These are phyloP conservation scores for Lophius americanus DNA, from an alignment of 2,797 vertebrate species.

Conservation along the genomic window DNA sequence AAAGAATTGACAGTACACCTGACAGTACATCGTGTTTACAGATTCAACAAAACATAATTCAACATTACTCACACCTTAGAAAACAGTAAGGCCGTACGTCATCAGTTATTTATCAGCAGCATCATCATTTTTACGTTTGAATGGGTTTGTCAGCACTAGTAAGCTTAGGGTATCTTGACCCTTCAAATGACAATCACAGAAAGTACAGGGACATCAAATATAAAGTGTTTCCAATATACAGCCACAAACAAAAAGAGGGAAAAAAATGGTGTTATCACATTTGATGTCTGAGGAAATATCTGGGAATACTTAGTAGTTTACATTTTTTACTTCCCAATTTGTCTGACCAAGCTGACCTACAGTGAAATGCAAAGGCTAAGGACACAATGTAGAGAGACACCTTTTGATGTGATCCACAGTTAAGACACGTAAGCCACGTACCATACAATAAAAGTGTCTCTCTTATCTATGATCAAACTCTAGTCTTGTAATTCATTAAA, in stretches of 20 bases:
- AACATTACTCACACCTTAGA: conserved; percentile 14
- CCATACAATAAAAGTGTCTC: conserved; percentile 22
- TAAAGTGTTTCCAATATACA: conserved; percentile 29
- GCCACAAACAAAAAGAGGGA: conserved; percentile 16
- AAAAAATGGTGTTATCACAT: conserved; percentile 35
- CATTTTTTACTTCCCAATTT: conserved; percentile 11
- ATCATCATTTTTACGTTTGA: conserved; percentile 34
- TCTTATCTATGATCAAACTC: neutral
- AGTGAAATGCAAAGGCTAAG: conserved; percentile 37
- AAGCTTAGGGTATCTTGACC: conserved; percentile 17
- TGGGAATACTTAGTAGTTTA: conserved; percentile 30
- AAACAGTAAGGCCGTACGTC: conserved; percentile 53
- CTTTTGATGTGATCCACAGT: conserved; percentile 26
- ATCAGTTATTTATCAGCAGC: conserved; percentile 42
- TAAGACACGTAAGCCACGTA: conserved; percentile 26
- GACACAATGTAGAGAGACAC: conserved; percentile 26
- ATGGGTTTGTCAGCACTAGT: conserved; percentile 35
- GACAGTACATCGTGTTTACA: neutral
- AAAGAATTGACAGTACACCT: conserved; percentile 5
- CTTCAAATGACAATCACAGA: conserved; percentile 27
- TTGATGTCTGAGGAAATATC: conserved; percentile 21
- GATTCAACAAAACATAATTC: neutral
- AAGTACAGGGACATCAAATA: conserved; percentile 23
- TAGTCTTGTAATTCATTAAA: conserved; percentile 35
- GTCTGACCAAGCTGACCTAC: conserved; percentile 23